phyloP scores from a whole-genome alignment of 1,140 invertebrate species.

The Calephelis virginiensis region DNA sequence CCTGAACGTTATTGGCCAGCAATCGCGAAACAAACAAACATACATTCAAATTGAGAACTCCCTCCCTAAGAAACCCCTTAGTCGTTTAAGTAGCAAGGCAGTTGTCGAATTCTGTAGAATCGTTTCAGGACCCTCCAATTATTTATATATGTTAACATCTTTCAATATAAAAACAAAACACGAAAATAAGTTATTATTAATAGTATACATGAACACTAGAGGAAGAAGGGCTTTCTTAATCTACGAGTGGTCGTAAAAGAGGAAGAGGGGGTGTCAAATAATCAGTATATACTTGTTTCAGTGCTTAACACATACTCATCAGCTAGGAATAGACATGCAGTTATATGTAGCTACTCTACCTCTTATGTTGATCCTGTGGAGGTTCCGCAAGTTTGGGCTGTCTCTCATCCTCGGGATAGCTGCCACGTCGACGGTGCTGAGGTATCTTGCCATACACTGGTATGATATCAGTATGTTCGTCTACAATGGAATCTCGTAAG shows the following conservation, averaged over 20 bases:
- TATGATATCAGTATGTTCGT: conserved; percentile 85
- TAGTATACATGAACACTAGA: too few species aligned
- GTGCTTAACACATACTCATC: conserved; percentile 84
- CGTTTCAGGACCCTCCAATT: too few species aligned
- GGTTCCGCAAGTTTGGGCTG: conserved; percentile 80
- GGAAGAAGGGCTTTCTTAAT: not conserved
- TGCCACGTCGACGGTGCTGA: conserved; percentile 80
- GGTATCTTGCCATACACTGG: conserved; percentile 82
- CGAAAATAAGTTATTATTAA: too few species aligned
- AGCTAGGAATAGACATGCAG: conserved; percentile 90
- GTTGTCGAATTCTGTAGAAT: too few species aligned
- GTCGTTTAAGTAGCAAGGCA: too few species aligned
- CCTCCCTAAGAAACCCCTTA: too few species aligned
- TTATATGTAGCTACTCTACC: conserved; percentile 85
- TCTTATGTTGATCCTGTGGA: conserved; percentile 83
- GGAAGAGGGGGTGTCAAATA: not conserved
- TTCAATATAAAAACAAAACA: too few species aligned
- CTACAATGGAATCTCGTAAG: conserved; percentile 87
- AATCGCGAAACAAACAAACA: too few species aligned
- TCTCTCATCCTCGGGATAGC: conserved; percentile 76
- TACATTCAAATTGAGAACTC: too few species aligned
- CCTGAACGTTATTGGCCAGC: too few species aligned
- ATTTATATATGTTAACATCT: too few species aligned
- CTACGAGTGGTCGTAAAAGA: not conserved
- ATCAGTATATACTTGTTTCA: conserved; percentile 54